Percentiles rank a stretch among this genome's conserved stretches.
phyloP scores from a whole-genome alignment of 1,140 invertebrate species.

The Drosophila bocki region DNA sequence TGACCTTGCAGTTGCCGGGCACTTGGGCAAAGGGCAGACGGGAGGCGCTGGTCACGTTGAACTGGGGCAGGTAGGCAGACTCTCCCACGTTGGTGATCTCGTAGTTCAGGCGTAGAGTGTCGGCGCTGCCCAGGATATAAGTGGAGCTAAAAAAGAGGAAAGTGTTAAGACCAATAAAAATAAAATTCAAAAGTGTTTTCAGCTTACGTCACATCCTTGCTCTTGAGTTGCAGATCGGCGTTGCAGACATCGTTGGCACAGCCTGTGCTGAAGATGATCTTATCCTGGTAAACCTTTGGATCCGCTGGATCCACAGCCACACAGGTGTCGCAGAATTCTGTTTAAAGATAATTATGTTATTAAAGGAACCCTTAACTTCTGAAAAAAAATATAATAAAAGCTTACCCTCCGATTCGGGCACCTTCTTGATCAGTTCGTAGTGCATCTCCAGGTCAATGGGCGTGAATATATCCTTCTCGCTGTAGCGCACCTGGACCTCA shows the following conservation, averaged over 20 bases:
- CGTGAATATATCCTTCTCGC: constrained; percentile 83
- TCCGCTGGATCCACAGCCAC: constrained; percentile 80
- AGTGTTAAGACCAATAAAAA: background rate
- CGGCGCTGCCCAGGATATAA: constrained; percentile 84
- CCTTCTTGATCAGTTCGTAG: constrained; percentile 74
- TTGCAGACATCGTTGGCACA: constrained; percentile 84
- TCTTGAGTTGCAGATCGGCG: constrained; percentile 80
- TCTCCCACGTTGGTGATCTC: constrained; percentile 84
- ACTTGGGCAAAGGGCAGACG: constrained; percentile 82
- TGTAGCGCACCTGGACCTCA: constrained; percentile 73
- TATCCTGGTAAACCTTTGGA: constrained; percentile 70
- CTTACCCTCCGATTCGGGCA: constrained; percentile 74
- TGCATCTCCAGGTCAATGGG: constrained; percentile 84
- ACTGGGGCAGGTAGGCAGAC: constrained; percentile 85
- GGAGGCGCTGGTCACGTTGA: constrained; percentile 80
- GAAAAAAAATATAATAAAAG: too few relatives aligned
- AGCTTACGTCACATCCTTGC: constrained; percentile 58
- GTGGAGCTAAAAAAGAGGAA: constrained; percentile 46
- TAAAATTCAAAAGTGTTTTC: background rate
- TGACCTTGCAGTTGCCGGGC: constrained; percentile 81
- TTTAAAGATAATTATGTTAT: too few relatives aligned
- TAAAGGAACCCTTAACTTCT: too few relatives aligned
- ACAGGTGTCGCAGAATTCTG: constrained; percentile 79
- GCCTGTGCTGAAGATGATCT: constrained; percentile 82
- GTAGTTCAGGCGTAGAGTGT: constrained; percentile 76